Conservation (phyloP, 1,140 invertebrate genomes). For the Meloidogyne exigua region DNA sequence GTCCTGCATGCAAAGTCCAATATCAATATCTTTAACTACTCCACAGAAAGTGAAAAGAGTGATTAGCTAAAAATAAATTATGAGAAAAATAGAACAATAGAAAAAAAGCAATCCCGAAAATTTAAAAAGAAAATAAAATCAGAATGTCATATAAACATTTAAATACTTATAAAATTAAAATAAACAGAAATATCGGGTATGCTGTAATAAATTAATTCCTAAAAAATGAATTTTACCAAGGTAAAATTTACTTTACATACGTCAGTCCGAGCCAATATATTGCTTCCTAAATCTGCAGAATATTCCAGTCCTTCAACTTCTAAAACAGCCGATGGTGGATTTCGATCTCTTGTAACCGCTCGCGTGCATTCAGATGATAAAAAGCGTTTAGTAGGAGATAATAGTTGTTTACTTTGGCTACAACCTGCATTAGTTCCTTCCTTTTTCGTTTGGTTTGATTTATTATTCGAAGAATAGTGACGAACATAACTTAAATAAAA, state of each 20-base stretch:
- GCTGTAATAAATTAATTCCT: background rate
- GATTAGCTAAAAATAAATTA: background rate
- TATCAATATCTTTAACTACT: background rate
- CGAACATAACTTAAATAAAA: background rate
- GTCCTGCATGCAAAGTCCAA: background rate
- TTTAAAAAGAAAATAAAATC: too few relatives aligned
- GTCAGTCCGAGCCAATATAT: slow-evolving; percentile 1
- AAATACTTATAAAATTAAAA: too few relatives aligned
- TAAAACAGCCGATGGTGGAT: background rate
- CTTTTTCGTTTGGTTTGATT: background rate
- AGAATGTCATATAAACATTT: too few relatives aligned
- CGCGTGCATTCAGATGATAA: background rate
- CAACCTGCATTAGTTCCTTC: background rate
- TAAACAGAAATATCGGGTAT: too few relatives aligned
- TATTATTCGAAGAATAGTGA: background rate
- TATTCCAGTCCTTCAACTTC: background rate
- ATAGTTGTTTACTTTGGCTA: background rate
- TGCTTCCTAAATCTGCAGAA: background rate
- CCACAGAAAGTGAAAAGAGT: background rate
- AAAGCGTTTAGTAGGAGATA: background rate
- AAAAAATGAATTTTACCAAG: background rate
- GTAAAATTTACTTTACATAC: slow-evolving; percentile 5
- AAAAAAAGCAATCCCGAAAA: background rate
- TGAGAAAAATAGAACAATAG: background rate
- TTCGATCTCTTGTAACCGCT: background rate